Conservation (phyloP, 2,113 vertebrate genomes). For the Salvelinus namaycush region DNA sequence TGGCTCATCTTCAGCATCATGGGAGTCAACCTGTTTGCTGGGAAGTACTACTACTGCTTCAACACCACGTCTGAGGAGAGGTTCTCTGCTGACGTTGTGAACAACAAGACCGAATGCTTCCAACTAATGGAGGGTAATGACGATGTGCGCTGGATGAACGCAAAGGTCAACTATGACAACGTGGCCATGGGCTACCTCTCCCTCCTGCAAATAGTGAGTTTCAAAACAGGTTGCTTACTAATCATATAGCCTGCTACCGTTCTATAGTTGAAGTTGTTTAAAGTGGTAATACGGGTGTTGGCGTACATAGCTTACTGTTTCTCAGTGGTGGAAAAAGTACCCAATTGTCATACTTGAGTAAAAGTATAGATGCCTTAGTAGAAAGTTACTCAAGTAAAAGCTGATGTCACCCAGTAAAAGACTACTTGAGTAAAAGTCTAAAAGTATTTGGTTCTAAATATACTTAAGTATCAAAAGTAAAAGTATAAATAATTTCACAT, state of each 20-base stretch:
- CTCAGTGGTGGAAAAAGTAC: no score
- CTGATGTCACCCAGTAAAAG: no score
- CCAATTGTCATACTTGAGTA: no score
- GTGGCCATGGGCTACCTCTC: slow-evolving; percentile 94
- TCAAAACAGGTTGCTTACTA: no score
- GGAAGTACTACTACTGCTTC: slow-evolving; percentile 88
- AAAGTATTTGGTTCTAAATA: no score
- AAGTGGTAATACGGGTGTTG: neutral
- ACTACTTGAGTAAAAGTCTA: no score
- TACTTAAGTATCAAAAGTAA: no score
- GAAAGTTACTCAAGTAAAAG: no score
- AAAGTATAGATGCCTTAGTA: no score
- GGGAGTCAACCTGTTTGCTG: slow-evolving; percentile 94
- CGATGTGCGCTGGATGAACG: slow-evolving; percentile 85
- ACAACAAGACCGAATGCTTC: slow-evolving; percentile 85
- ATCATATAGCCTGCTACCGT: no score
- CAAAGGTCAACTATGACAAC: slow-evolving; percentile 92
- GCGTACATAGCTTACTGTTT: neutral
- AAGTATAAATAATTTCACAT: no score
- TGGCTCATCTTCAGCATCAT: slow-evolving; percentile 99
- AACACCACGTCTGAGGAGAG: slow-evolving; percentile 79
- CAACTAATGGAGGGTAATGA: slow-evolving; percentile 50
- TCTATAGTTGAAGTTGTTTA: no score
- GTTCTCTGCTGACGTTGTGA: slow-evolving; percentile 62
- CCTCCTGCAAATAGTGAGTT: slow-evolving; percentile 92